Percentiles rank a stretch among this genome's conserved stretches.
Conservation (phyloP, 2,113 vertebrate genomes). For the Chamaea fasciata region DNA sequence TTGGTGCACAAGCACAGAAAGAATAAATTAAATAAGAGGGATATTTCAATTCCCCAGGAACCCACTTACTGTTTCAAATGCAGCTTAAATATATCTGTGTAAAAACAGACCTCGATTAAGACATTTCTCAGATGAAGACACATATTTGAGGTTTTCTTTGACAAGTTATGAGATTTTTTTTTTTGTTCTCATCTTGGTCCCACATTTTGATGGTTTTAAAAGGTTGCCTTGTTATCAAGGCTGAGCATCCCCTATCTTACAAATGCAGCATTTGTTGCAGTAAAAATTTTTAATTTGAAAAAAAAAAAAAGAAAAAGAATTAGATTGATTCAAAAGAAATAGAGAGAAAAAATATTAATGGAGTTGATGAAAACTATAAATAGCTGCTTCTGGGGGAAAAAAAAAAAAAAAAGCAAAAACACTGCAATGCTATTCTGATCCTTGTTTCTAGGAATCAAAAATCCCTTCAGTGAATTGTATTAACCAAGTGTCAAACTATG, state of each 20-base stretch:
- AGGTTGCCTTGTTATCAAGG: not conserved
- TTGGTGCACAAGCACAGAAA: not conserved
- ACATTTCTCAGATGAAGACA: not conserved
- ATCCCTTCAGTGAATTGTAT: not conserved
- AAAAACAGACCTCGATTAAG: not conserved
- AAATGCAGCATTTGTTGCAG: not conserved
- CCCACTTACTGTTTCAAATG: not conserved
- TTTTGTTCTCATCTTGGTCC: not conserved
- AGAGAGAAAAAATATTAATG: not conserved
- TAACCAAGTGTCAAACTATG: not conserved
- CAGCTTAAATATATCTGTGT: not conserved
- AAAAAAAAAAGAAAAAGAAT: not conserved
- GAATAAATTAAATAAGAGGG: not conserved
- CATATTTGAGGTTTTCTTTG: not conserved
- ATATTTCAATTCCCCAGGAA: not conserved
- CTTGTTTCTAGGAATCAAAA: not conserved
- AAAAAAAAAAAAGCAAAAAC: not conserved
- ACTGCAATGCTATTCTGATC: not conserved
- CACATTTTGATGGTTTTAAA: not conserved
- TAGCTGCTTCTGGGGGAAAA: not conserved
- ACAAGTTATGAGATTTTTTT: not conserved
- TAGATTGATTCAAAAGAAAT: not conserved
- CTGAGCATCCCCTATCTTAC: not conserved
- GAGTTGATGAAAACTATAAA: not conserved
- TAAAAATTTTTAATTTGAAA: not conserved